Evolutionary conservation across 2,888 invertebrate species (phyloP), one percentile per base, ranked within the genome.

Genomic region (Zhengitettix transpicula): DNA sequence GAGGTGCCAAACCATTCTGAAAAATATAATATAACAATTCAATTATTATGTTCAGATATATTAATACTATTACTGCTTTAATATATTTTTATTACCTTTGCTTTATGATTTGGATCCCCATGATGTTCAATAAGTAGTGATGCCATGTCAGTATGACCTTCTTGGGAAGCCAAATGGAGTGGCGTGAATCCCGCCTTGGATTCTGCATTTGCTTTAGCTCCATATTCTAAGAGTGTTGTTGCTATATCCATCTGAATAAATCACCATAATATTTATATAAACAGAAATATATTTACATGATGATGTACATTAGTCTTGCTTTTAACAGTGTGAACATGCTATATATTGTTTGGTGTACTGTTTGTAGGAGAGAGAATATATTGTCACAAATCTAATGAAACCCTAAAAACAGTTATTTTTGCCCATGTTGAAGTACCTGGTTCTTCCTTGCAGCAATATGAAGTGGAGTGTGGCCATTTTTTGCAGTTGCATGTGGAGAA

Each of bases 401-500:
- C 7, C 7, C 28, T 47, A 8, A 9, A n/a, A n/a, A 5, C 5
- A n/a, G 7, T 5, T 47, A 47, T 47, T 47, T 8, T 47, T 47
- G 17, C 10, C 17, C 9, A 47, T 47, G 14, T n/a, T 3, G 7
- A 52, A 15, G 15, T 68, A 83, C 82, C 75, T 94, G 94, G 78
- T 98, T 97, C 77, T 98, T 96, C 69, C 95, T 89, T 56, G 97
- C 95, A 58, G 97, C 95, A 73, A 99, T 97, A 76, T 99, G 98
- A 61, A 99, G 80, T 15, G 98, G 94, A 1, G 95, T 96, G 73
- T 98, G 97, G 5, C 97, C 98, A 75, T 99, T 99, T 80, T 96
- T 96, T 56, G 98, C 96, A 65, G 88, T 81, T 60, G 92, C 86
- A 72, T 95, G 91, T 0, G 97, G 93, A 1, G 91, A 91, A 16